Percentiles rank a stretch among this genome's conserved stretches.
Conservation (phyloP, 1,140 invertebrate genomes). For the Caenorhabditis tropicalis region DNA sequence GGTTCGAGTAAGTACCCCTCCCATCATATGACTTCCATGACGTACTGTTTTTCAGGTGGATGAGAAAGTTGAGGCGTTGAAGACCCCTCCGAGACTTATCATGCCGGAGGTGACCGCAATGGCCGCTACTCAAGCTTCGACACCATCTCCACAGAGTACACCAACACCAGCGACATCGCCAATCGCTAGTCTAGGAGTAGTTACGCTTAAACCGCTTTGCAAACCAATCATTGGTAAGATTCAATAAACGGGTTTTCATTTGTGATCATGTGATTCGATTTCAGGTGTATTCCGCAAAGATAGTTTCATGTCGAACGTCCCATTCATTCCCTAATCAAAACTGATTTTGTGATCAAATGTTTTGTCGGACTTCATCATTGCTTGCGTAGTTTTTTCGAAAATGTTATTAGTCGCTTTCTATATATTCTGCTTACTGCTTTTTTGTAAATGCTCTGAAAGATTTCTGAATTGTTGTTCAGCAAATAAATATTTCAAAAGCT, state of each 20-base stretch:
- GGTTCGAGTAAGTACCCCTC: background rate
- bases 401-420: background rate
- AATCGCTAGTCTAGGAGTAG: background rate
- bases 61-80: background rate
- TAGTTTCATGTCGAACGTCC: conserved; percentile 20
- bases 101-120: conserved; percentile 3
- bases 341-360: background rate
- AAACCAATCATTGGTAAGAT: conserved; percentile 7
- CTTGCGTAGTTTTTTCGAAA: background rate
- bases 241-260: no score
- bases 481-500: background rate
- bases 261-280: background rate
- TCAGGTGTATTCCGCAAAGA: conserved; percentile 31
- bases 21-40: background rate
- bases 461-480: background rate
- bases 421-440: background rate
- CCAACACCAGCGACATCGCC: background rate
- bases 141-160: background rate
- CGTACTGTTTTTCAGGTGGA: background rate
- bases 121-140: background rate
- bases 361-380: background rate
- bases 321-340: conserved; percentile 29
- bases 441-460: background rate
- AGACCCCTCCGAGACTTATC: background rate
- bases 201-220: conserved; percentile 20